Evolutionary conservation across 1,140 invertebrate species (phyloP), one percentile per base, ranked within the genome.

Genomic region (Dendroctonus ponderosae): DNA sequence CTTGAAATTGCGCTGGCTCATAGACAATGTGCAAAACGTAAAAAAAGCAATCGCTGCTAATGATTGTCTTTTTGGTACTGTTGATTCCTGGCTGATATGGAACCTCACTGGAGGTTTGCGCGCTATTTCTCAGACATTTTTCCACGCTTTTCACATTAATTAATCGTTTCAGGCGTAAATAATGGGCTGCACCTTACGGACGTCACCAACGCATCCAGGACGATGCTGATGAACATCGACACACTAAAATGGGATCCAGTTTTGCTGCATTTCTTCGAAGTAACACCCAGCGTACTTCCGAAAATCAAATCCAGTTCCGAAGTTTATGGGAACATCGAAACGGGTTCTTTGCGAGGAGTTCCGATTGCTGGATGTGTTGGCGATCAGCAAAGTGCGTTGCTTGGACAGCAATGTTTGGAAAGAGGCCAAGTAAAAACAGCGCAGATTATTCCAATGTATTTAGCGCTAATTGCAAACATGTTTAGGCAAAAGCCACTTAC

Each of bases 11-110:
- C 88, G 87, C 76, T 99, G 97, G 97, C 81, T 99, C 6, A 75
- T 98, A 46, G 87, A 97, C 72, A 94, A 99, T 83, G 86, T 93
- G 44, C 81, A 84, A 5, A 81, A 83, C 67, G 89, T 98, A 0
- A 81, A 85, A 73, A 81, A 87, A 72, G 90, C 92, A 0, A 79
- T 94, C 8, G 75, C 82, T 42, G 82, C 88, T 42, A 85, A 87
- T 5, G 81, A 86, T 51, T 94, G 92, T 72, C 82, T 94, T 76
- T 96, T 97, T 81, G 97, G 97, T 38, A 99, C 95, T 51, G 87
- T 99, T 8, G 97, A 99, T 80, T 87, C 94, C 0, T 99, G 97
- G 97, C 79, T 99, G 3, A 86, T 99, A 73, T 99, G 95, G 94
- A 98, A 98, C 77, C 82, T 98, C 62, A 97, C 94, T 38, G 94